Conservation (phyloP, 2,888 invertebrate genomes). For the Chesias legatella region DNA sequence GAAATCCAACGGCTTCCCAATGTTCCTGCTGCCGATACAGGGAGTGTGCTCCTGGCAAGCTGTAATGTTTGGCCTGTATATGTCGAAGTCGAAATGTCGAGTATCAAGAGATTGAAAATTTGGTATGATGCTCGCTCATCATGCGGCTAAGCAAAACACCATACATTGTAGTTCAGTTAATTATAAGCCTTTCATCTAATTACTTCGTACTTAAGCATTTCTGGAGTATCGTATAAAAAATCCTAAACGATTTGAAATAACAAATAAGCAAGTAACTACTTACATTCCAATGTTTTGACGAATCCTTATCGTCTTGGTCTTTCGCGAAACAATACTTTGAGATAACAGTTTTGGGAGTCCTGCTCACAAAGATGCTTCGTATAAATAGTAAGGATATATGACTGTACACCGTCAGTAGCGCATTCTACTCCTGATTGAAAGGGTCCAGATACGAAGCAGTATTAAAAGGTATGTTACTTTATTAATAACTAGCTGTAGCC, state of each 20-base stretch:
- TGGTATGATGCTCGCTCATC: too few species aligned
- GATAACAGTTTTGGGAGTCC: constrained; percentile 46
- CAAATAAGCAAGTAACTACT: not conserved
- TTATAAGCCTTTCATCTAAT: too few species aligned
- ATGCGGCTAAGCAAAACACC: too few species aligned
- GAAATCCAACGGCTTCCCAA: too few species aligned
- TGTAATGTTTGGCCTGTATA: too few species aligned
- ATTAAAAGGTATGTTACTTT: not conserved
- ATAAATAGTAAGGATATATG: constrained; percentile 49
- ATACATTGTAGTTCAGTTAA: too few species aligned
- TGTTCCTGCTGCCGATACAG: too few species aligned
- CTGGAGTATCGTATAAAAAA: constrained; percentile 2
- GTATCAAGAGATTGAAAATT: too few species aligned
- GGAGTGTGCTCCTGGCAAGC: too few species aligned
- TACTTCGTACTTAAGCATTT: too few species aligned
- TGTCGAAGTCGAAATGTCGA: too few species aligned
- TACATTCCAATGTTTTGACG: constrained; percentile 61
- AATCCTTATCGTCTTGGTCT: constrained; percentile 47
- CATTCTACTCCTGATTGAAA: constrained; percentile 27
- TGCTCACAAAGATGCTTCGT: constrained; percentile 30
- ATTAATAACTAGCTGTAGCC: too few species aligned
- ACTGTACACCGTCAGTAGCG: constrained; percentile 39
- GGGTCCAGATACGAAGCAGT: constrained; percentile 19
- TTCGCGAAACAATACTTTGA: constrained; percentile 56
- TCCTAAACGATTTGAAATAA: not conserved